phyloP scores from a whole-genome alignment of 2,888 invertebrate genomes.

The Ethmia dodecea region DNA sequence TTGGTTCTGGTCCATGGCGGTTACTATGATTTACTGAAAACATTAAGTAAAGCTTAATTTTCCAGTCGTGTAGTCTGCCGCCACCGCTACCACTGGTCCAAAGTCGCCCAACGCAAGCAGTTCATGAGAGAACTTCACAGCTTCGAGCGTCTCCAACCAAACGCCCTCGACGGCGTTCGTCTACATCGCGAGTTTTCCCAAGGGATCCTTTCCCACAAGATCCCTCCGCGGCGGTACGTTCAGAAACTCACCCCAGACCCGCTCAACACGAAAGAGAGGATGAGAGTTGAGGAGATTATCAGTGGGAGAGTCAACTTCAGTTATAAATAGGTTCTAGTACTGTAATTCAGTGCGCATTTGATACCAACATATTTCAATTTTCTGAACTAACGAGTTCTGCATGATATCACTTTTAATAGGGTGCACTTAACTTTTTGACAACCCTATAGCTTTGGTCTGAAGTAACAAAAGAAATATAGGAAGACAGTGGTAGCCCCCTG shows the following conservation, averaged over 20 bases:
- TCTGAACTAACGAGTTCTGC: no score
- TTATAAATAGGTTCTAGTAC: constrained; percentile 37
- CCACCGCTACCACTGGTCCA: constrained; percentile 75
- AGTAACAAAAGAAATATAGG: no score
- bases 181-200: constrained; percentile 81
- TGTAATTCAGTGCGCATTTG: no score
- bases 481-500: no score
- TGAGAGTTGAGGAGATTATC: constrained; percentile 65
- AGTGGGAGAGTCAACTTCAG: constrained; percentile 52
- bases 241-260: constrained; percentile 64
- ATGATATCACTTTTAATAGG: no score
- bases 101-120: constrained; percentile 72
- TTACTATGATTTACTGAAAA: no score
- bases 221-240: constrained; percentile 62
- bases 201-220: constrained; percentile 69
- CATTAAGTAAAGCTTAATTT: no score
- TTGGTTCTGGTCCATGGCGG: no score
- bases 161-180: constrained; percentile 80
- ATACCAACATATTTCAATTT: no score
- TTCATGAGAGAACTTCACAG: constrained; percentile 79
- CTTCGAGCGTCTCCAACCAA: constrained; percentile 79
- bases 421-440: no score
- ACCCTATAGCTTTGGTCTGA: no score
- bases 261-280: constrained; percentile 49
- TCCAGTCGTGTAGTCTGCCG: constrained; percentile 81